Conservation (phyloP, 2,113 vertebrate species). For the Pterocles orientalis region DNA sequence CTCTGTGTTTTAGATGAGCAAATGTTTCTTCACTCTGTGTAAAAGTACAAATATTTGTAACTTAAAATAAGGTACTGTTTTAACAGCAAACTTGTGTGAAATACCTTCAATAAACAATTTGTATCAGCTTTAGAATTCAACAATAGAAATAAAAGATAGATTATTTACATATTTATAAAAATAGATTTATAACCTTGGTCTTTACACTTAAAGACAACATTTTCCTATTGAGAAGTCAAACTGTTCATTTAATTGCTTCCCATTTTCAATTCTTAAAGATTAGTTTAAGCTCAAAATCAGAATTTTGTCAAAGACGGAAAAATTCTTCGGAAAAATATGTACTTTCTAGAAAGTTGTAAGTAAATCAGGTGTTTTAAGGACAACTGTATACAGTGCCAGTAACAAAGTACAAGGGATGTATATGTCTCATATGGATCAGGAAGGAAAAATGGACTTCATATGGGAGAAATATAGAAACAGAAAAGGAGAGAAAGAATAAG, state of each 20-base stretch:
- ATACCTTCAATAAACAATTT: neutral
- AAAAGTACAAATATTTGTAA: neutral
- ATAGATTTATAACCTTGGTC: neutral
- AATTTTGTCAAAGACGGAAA: neutral
- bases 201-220: neutral
- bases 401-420: neutral
- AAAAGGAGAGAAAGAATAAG: neutral
- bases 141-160: neutral
- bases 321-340: neutral
- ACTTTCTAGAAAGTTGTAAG: neutral
- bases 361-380: neutral
- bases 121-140: neutral
- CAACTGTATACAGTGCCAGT: neutral
- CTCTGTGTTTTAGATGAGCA: neutral
- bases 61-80: neutral
- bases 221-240: neutral
- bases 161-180: neutral
- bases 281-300: neutral
- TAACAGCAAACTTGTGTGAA: neutral
- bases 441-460: accelerated
- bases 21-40: neutral
- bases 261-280: neutral
- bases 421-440: neutral
- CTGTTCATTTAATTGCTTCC: neutral
- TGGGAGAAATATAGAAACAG: neutral